Evolutionary conservation across 2,888 invertebrate species (phyloP).

Genomic region (Hylaea fasciaria): DNA sequence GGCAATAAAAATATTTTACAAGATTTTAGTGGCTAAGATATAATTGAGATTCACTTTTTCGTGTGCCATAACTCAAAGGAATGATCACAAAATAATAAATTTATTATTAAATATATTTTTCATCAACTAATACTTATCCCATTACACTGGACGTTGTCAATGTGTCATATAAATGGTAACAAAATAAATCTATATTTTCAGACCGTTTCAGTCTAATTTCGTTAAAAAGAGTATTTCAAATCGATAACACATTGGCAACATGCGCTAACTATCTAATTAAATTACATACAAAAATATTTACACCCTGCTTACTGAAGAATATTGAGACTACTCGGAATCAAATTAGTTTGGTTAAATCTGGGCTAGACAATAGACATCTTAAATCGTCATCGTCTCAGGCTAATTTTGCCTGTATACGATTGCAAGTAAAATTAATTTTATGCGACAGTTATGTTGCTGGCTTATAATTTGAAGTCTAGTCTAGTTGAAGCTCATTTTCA

Average conservation of each 20-base stretch:
- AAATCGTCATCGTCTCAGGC: background rate
- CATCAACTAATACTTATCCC: slow-evolving; percentile 1
- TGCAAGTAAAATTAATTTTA: too few relatives aligned
- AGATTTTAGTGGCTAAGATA: slow-evolving; percentile 28
- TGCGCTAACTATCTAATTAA: slow-evolving; percentile 46
- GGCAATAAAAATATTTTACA: slow-evolving; percentile 24
- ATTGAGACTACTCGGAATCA: slow-evolving; percentile 21
- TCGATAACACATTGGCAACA: slow-evolving; percentile 72
- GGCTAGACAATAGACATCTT: background rate
- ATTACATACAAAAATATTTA: slow-evolving; percentile 28
- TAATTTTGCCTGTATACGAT: too few relatives aligned
- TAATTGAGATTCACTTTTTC: slow-evolving; percentile 23
- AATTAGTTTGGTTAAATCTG: slow-evolving; percentile 16
- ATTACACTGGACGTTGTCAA: slow-evolving; percentile 67
- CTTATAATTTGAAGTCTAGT: too few relatives aligned
- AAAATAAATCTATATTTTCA: slow-evolving; percentile 32
- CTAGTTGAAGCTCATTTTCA: too few relatives aligned
- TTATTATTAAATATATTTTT: slow-evolving; percentile 3
- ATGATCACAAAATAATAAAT: slow-evolving; percentile 31
- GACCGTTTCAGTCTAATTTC: slow-evolving; percentile 40
- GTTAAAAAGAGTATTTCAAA: slow-evolving; percentile 34
- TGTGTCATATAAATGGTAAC: slow-evolving; percentile 54
- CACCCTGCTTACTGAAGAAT: slow-evolving; percentile 18
- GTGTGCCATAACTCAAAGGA: slow-evolving; percentile 24
- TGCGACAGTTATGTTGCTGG: too few relatives aligned